Conservation (phyloP, 2,888 invertebrate species). For the Phorcus lineatus region DNA sequence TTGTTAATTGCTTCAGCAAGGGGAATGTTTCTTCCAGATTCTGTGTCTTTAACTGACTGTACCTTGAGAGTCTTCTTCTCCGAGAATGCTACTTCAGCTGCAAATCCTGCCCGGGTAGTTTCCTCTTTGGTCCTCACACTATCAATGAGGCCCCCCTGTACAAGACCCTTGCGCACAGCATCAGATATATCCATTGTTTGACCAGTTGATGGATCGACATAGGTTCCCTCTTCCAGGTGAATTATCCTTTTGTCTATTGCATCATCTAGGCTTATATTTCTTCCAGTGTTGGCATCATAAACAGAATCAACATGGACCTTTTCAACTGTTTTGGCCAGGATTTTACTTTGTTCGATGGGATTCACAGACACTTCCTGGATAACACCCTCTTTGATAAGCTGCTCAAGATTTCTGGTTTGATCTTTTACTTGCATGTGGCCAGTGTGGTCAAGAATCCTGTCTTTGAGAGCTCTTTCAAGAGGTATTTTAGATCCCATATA, state of each 20-base stretch:
- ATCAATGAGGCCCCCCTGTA: constrained; percentile 63
- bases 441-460: constrained; percentile 51
- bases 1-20: constrained; percentile 81
- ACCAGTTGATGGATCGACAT: constrained; percentile 89
- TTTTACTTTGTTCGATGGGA: constrained; percentile 44
- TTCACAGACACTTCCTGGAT: constrained; percentile 50
- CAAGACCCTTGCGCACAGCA: constrained; percentile 86
- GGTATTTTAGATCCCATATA: constrained; percentile 77
- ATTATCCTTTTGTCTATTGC: constrained; percentile 67
- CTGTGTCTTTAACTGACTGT: constrained; percentile 78
- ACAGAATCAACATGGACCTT: constrained; percentile 62
- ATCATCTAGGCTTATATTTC: constrained; percentile 50
- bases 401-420: constrained; percentile 43
- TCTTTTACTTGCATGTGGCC: constrained; percentile 55
- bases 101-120: constrained; percentile 55
- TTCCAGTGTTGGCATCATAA: constrained; percentile 57
- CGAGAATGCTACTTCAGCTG: constrained; percentile 63
- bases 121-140: constrained; percentile 62
- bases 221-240: constrained; percentile 80
- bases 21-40: constrained; percentile 89
- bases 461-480: constrained; percentile 85
- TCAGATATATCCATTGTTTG: constrained; percentile 87
- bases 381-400: constrained; percentile 70
- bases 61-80: constrained; percentile 67
- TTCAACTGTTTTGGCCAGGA: constrained; percentile 58